Conservation (phyloP, 2,888 invertebrate genomes). For the Cristatella mucedo region DNA sequence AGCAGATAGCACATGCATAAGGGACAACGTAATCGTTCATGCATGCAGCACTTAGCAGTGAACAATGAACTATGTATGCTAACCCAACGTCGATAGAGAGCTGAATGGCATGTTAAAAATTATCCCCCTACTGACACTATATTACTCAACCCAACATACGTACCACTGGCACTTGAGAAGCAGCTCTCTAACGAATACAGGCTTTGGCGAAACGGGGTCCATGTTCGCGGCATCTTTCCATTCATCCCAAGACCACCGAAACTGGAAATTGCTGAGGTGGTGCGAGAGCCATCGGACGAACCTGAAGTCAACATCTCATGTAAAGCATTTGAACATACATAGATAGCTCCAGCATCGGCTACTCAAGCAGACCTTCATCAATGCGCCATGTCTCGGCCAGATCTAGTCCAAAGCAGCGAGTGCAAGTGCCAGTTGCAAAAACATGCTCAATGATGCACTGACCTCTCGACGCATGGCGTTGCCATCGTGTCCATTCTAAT, state of each 20-base stretch:
- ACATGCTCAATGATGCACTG: slow-evolving; percentile 11
- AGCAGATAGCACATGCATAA: too few relatives aligned
- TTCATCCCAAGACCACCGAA: slow-evolving; percentile 82
- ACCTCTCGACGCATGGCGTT: slow-evolving; percentile 81
- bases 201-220: slow-evolving; percentile 64
- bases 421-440: too few relatives aligned
- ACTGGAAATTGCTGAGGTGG: slow-evolving; percentile 96
- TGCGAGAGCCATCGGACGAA: slow-evolving; percentile 95
- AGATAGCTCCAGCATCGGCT: too few relatives aligned
- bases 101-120: neutral
- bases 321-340: too few relatives aligned
- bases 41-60: too few relatives aligned
- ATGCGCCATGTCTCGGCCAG: too few relatives aligned
- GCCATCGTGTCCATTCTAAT: slow-evolving; percentile 93
- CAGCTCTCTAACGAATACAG: slow-evolving; percentile 82
- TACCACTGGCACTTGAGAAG: slow-evolving; percentile 76
- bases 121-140: neutral
- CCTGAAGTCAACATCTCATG: too few relatives aligned
- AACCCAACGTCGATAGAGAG: too few relatives aligned
- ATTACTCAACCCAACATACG: slow-evolving; percentile 12
- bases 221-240: slow-evolving; percentile 38
- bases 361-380: too few relatives aligned
- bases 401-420: too few relatives aligned
- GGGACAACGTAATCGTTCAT: too few relatives aligned
- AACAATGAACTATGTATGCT: too few relatives aligned